phyloP scores from a whole-genome alignment of 2,797 vertebrate species.

The Harpagifer antarcticus region DNA sequence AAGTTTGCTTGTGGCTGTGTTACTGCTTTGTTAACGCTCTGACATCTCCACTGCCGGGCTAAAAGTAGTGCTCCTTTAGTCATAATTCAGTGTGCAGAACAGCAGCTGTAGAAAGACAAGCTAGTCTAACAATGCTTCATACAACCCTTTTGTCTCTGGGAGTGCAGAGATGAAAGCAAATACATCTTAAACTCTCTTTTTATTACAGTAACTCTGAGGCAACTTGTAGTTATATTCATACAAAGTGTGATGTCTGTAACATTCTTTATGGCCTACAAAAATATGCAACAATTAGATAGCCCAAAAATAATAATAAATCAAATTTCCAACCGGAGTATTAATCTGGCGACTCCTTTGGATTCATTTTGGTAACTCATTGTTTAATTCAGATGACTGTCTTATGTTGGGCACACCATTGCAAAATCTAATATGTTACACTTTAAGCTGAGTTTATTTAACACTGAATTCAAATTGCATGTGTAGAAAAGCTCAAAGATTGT shows the following conservation, averaged over 20 bases:
- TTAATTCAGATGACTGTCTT: background rate
- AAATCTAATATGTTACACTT: background rate
- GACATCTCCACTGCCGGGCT: constrained; percentile 46
- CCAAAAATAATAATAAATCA: background rate
- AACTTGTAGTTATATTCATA: background rate
- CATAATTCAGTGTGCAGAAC: constrained; percentile 47
- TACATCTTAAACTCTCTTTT: constrained; percentile 11
- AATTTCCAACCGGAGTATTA: background rate
- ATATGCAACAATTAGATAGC: background rate
- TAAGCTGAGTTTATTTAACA: constrained; percentile 6
- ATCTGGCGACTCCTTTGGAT: background rate
- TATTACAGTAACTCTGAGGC: constrained; percentile 13
- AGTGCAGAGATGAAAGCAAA: constrained; percentile 23
- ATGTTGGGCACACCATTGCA: background rate
- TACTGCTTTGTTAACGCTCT: constrained; percentile 25
- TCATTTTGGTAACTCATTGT: background rate
- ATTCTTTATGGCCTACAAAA: background rate
- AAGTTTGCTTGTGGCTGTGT: background rate
- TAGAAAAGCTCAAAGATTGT: constrained; percentile 34
- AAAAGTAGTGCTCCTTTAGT: constrained; percentile 46
- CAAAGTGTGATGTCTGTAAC: constrained; percentile 5
- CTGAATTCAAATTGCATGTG: background rate
- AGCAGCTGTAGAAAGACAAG: constrained; percentile 27
- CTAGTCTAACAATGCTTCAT: constrained; percentile 2
- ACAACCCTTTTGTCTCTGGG: constrained; percentile 22